Percentiles rank a stretch among this genome's conserved stretches.
These are phyloP conservation scores for Tiaroga cobitis DNA, from an alignment of 2,797 vertebrate species.

Conservation along the genomic window DNA sequence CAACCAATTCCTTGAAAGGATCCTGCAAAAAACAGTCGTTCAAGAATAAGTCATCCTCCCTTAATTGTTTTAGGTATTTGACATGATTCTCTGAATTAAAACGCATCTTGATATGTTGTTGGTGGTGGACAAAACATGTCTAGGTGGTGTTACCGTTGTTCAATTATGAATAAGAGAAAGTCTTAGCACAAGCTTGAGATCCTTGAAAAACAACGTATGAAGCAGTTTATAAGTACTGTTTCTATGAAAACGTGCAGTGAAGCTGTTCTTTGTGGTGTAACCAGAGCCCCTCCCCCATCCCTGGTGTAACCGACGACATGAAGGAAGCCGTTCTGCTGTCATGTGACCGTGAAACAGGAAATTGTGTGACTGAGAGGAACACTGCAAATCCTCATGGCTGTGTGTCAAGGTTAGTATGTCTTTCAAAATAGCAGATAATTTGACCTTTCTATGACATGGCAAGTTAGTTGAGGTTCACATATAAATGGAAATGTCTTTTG, in stretches of 20 bases:
- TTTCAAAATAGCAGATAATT: background rate
- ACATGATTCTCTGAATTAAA: background rate
- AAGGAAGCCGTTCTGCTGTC: background rate
- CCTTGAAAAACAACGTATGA: background rate
- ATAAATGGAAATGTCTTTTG: background rate
- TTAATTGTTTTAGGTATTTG: background rate
- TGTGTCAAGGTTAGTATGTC: constrained; percentile 11
- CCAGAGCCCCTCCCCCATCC: background rate
- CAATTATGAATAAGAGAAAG: background rate
- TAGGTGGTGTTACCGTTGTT: background rate
- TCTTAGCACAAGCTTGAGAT: background rate
- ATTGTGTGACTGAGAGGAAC: background rate
- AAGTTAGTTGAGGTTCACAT: no score
- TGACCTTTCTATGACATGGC: background rate
- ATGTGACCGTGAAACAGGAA: constrained; percentile 22
- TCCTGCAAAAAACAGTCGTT: background rate
- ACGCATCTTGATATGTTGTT: background rate
- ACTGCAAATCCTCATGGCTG: background rate
- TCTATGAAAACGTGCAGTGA: background rate
- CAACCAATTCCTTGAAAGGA: background rate
- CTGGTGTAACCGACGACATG: constrained; percentile 3
- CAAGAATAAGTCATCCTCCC: background rate
- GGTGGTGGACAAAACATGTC: background rate
- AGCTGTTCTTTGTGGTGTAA: background rate
- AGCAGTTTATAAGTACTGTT: background rate